These are phyloP conservation scores for Drosophila kikkawai DNA, from an alignment of 1,140 invertebrate species.

Conservation along the genomic window DNA sequence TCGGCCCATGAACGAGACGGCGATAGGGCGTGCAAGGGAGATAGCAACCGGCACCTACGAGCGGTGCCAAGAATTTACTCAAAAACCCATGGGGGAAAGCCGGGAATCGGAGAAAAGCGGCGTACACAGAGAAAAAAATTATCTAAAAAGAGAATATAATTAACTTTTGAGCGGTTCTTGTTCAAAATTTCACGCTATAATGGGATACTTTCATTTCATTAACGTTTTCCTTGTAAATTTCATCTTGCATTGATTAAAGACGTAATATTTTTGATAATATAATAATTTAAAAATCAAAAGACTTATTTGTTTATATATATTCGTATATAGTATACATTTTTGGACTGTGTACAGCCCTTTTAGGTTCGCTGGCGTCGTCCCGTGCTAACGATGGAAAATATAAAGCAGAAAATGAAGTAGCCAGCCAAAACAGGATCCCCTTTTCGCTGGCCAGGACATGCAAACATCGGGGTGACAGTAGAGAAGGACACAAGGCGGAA, in stretches of 20 bases:
- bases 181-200: background rate
- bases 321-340: background rate
- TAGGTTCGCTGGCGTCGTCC: constrained; percentile 45
- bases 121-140: background rate
- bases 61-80: constrained; percentile 64
- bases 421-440: constrained; percentile 46
- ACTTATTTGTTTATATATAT: background rate
- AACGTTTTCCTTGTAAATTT: no score
- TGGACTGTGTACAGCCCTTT: background rate
- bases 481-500: constrained; percentile 29
- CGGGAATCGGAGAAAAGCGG: constrained; percentile 5
- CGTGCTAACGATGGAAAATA: constrained; percentile 61
- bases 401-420: constrained; percentile 78
- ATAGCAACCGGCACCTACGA: constrained; percentile 26
- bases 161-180: no score
- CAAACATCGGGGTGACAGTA: constrained; percentile 51
- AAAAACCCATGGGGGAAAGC: constrained; percentile 2
- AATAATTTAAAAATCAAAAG: background rate
- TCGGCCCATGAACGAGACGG: constrained; percentile 39
- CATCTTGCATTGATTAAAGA: no score
- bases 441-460: constrained; percentile 50
- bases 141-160: no score
- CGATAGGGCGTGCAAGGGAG: constrained; percentile 20
- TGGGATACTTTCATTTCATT: background rate
- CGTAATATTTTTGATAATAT: background rate